Evolutionary conservation across 1,140 invertebrate genomes (phyloP), one percentile per base, ranked within the genome.

Genomic region (Hormaphis cornu): DNA sequence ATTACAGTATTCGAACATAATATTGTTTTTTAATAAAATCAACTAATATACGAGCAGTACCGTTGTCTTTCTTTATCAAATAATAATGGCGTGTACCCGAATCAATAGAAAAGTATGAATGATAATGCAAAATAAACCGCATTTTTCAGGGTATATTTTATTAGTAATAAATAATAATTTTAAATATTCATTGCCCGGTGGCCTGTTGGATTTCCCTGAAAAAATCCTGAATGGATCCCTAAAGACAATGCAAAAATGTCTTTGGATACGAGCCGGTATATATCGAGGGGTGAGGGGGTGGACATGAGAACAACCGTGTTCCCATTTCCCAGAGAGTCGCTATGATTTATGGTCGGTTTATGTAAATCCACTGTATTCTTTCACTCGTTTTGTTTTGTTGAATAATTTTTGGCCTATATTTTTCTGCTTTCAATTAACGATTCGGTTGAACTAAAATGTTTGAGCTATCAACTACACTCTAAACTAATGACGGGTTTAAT

Each of bases 301-400:
- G 24, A 56, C 30, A 18, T 37, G 8, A 37, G 20, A 56, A 33
- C 18, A 6, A 22, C 30, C 9, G 30, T 56, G 20, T 22, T 37
- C 14, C 5, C 30, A 20, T 10, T 20, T 5, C 33, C 18, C 5
- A 5, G 12, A 56, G 33, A 30, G 16, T 22, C 18, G 22, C 10
- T 37, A 61, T 61, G 42, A 63, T 63, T 63, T 63, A 63, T 18
- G 59, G 22, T 46, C 24, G n/a, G 42, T 33, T 46, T 63, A 30
- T 63, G 42, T 48, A 46, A 61, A 61, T 37, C 33, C 30, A 18
- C 22, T 22, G 30, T 22, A 22, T 35, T 56, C 12, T 37, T 37
- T 20, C 30, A 37, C 33, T 56, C 20, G 53, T 35, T 56, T 56
- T 56, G 53, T 18, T 56, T 56, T 56, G 22, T 56, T 56, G 53